Percentiles rank a stretch among this genome's conserved stretches.
Conservation (phyloP, 2,888 invertebrate genomes). For the Plemyria rubiginata region DNA sequence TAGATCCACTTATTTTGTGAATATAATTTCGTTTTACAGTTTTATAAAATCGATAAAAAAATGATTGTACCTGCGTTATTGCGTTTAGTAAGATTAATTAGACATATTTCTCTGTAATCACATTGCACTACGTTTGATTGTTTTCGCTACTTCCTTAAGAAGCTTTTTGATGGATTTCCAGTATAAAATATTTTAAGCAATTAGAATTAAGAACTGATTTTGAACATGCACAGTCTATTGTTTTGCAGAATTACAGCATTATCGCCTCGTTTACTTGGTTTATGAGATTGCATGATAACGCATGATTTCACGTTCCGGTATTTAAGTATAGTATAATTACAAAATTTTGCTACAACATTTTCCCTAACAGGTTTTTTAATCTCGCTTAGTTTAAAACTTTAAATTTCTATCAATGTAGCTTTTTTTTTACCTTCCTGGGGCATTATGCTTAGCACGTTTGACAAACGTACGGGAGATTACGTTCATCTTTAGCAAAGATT, state of each 20-base stretch:
- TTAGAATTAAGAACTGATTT: constrained; percentile 11
- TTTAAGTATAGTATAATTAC: constrained; percentile 8
- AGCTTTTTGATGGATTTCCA: constrained; percentile 12
- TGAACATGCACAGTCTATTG: constrained; percentile 10
- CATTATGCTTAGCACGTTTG: background rate
- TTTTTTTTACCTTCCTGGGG: constrained; percentile 26
- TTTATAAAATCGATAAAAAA: no score
- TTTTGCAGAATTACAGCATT: constrained; percentile 20
- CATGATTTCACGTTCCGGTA: constrained; percentile 24
- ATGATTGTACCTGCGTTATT: constrained; percentile 9
- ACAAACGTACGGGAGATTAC: background rate
- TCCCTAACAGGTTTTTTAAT: background rate
- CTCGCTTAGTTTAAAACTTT: constrained; percentile 16
- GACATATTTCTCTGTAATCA: constrained; percentile 10
- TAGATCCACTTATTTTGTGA: background rate
- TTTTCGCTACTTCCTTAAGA: constrained; percentile 13
- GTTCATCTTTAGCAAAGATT: background rate
- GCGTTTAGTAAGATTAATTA: background rate
- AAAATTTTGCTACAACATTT: constrained; percentile 4
- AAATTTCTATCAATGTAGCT: constrained; percentile 11
- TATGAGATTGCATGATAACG: constrained; percentile 21
- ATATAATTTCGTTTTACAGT: background rate
- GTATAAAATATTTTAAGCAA: constrained; percentile 10
- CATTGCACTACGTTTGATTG: constrained; percentile 15
- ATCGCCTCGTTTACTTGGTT: constrained; percentile 13